Conservation (phyloP, 2,113 vertebrate species). For the Pleuronectes platessa region DNA sequence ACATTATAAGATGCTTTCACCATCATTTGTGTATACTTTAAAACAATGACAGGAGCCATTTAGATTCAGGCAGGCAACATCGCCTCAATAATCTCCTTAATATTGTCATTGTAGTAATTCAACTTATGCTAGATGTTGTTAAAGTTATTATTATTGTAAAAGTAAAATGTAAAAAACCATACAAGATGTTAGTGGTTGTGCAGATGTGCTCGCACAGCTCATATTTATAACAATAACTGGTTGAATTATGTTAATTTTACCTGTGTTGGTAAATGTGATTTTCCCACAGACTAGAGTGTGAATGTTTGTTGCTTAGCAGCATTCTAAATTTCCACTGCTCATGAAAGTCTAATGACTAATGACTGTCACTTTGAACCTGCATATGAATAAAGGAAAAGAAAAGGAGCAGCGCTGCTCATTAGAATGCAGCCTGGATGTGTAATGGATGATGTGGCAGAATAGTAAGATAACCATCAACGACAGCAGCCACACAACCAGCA, state of each 20-base stretch:
- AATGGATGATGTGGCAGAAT: no score
- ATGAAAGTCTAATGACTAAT: constrained; percentile 3
- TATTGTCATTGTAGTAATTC: no score
- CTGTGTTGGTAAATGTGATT: not conserved
- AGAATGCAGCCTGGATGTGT: no score
- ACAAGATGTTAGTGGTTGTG: no score
- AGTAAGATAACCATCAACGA: no score
- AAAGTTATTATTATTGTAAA: not conserved
- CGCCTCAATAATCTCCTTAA: no score
- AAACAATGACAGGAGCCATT: not conserved
- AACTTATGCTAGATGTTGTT: not conserved
- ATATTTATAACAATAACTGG: no score
- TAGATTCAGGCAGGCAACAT: not conserved
- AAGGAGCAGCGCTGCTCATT: not conserved
- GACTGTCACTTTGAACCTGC: not conserved
- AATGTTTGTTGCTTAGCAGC: not conserved
- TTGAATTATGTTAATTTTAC: not conserved
- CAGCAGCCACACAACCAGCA: no score
- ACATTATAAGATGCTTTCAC: not conserved
- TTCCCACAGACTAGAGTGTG: not conserved
- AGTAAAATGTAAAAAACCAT: not conserved
- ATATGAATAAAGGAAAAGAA: not conserved
- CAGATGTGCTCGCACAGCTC: no score
- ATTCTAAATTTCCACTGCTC: not conserved
- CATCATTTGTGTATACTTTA: no score